Evolutionary conservation across 2,797 vertebrate genomes (phyloP).

Genomic region (Labroides dimidiatus): DNA sequence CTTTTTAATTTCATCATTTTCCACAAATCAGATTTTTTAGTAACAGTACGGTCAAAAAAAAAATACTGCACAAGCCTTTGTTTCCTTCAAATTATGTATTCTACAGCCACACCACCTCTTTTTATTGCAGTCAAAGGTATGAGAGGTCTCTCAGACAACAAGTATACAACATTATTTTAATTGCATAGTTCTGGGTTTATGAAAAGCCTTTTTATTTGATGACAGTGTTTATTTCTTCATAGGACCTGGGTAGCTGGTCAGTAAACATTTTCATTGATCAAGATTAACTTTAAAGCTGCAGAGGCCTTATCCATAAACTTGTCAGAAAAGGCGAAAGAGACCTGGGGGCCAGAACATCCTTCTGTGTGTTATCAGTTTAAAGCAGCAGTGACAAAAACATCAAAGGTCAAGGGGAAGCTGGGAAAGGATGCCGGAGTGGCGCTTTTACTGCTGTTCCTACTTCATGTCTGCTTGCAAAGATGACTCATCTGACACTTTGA

Average conservation of each 20-base stretch:
- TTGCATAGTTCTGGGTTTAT: too few relatives aligned
- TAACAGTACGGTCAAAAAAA: too few relatives aligned
- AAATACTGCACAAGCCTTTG: too few relatives aligned
- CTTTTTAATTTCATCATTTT: too few relatives aligned
- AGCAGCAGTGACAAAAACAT: constrained; percentile 4
- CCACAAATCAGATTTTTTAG: too few relatives aligned
- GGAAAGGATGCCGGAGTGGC: background rate
- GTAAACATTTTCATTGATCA: background rate
- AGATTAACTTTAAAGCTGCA: background rate
- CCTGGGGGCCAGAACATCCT: background rate
- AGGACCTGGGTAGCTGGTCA: background rate
- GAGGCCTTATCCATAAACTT: constrained; percentile 2
- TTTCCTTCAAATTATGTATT: too few relatives aligned
- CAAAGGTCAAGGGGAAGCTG: background rate
- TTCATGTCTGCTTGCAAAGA: background rate
- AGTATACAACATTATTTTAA: too few relatives aligned
- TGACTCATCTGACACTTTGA: constrained; percentile 11
- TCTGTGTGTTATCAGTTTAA: background rate
- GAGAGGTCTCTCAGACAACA: too few relatives aligned
- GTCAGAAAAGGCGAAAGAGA: background rate
- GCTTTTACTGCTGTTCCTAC: background rate
- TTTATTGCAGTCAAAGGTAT: too few relatives aligned
- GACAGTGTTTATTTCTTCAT: constrained; percentile 6
- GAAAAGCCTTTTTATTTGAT: background rate
- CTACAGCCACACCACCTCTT: too few relatives aligned